Evolutionary conservation across 2,888 invertebrate genomes (phyloP).

Genomic region (Acronicta alni): DNA sequence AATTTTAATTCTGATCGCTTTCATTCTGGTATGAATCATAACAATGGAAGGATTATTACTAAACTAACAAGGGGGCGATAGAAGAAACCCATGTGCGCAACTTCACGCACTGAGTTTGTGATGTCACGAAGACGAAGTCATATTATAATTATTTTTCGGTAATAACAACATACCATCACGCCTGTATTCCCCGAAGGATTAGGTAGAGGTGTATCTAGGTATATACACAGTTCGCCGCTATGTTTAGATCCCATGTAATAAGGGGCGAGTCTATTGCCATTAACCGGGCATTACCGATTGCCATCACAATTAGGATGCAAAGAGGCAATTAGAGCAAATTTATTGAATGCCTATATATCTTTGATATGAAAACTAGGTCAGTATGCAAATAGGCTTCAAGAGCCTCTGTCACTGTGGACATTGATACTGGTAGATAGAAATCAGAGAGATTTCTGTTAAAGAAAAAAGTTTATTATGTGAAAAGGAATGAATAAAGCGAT

Average conservation of each 20-base stretch:
- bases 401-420: constrained; percentile 11
- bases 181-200: no score
- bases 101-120: neutral
- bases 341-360: constrained; percentile 20
- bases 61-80: neutral
- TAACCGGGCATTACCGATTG: no score
- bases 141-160: no score
- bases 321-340: no score
- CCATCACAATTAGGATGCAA: no score
- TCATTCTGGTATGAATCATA: neutral
- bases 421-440: no score
- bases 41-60: neutral
- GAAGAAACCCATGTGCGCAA: neutral
- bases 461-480: neutral
- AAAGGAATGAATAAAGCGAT: neutral
- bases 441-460: constrained; percentile 13
- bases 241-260: no score
- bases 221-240: no score
- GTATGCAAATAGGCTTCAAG: constrained; percentile 38
- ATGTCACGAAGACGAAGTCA: neutral
- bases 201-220: no score
- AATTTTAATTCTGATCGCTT: neutral
- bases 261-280: no score
- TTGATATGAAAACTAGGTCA: constrained; percentile 42
- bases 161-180: no score